phyloP scores from a whole-genome alignment of 2,888 invertebrate genomes.

The Spilosoma lubricipeda region DNA sequence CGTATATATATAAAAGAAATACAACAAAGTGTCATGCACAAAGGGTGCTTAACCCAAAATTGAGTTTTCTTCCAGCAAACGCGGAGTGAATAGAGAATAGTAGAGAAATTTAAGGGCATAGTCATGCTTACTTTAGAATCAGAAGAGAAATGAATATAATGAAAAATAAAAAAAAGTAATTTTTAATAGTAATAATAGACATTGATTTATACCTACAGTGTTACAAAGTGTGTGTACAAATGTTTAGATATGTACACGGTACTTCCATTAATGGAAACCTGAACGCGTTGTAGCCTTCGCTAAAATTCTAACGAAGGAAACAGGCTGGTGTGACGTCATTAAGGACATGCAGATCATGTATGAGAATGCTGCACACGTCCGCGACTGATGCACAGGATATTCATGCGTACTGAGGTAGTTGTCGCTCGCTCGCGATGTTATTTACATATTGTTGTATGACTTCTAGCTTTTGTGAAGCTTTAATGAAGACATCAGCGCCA shows the following conservation, averaged over 20 bases:
- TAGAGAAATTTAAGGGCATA: too few species aligned
- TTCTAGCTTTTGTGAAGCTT: not conserved
- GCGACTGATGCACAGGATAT: conserved; percentile 45
- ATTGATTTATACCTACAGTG: too few species aligned
- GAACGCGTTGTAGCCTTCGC: conserved; percentile 13
- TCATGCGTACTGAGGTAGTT: conserved; percentile 22
- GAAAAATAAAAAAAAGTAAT: too few species aligned
- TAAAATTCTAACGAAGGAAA: conserved; percentile 27
- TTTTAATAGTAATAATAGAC: too few species aligned
- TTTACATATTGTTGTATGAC: not conserved
- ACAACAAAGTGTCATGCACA: too few species aligned
- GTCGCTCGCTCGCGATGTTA: conserved; percentile 9
- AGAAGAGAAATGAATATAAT: too few species aligned
- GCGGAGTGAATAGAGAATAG: too few species aligned
- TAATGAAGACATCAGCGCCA: not conserved
- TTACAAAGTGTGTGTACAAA: too few species aligned
- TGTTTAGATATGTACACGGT: not conserved
- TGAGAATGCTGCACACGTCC: conserved; percentile 40
- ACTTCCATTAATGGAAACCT: not conserved
- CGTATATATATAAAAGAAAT: too few species aligned
- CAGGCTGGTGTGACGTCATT: conserved; percentile 22
- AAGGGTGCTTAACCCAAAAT: too few species aligned
- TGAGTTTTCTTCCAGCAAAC: too few species aligned
- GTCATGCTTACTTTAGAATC: too few species aligned
- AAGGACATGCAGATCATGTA: conserved; percentile 42